A percentile compares a stretch with the other conserved stretches of the same genome.
Conservation (phyloP, 2,113 vertebrate genomes). For the Catharus fuscescens region DNA sequence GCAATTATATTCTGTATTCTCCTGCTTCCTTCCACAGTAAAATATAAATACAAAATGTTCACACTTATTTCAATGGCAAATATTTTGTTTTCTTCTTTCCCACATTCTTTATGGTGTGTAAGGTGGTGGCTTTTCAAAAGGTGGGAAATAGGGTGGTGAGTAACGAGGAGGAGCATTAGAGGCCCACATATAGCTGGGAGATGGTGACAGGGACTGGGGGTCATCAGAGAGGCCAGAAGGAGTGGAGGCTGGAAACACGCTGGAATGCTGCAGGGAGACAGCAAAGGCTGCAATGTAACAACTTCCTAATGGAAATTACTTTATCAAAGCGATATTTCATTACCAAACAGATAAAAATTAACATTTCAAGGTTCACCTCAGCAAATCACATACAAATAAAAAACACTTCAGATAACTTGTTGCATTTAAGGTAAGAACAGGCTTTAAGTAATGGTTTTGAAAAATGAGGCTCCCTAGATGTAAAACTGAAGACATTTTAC, state of each 20-base stretch:
- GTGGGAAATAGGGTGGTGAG: conserved; percentile 92
- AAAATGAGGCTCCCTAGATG: not conserved
- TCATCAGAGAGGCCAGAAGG: conserved; percentile 91
- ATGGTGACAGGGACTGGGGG: conserved; percentile 83
- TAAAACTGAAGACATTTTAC: fast-evolving
- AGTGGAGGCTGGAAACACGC: conserved; percentile 85
- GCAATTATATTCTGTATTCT: not conserved
- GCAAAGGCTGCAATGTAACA: not conserved
- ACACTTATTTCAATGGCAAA: conserved; percentile 53
- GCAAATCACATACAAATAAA: fast-evolving
- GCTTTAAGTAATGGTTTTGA: not conserved
- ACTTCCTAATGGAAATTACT: not conserved
- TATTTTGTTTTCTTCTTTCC: not conserved
- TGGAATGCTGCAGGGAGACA: conserved; percentile 80
- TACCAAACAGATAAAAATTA: not conserved
- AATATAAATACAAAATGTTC: conserved; percentile 75
- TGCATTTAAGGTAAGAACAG: not conserved
- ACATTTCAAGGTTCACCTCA: not conserved
- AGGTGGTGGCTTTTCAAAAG: conserved; percentile 96
- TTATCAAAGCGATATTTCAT: fast-evolving
- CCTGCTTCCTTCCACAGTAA: conserved; percentile 54
- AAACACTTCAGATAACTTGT: not conserved
- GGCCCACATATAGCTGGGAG: conserved; percentile 95
- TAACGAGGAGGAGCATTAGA: conserved; percentile 90
- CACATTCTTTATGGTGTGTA: conserved; percentile 86